Evolutionary conservation across 2,797 vertebrate species (phyloP), one percentile per base, ranked within the genome.

Genomic region (Cynopterus sphinx): DNA sequence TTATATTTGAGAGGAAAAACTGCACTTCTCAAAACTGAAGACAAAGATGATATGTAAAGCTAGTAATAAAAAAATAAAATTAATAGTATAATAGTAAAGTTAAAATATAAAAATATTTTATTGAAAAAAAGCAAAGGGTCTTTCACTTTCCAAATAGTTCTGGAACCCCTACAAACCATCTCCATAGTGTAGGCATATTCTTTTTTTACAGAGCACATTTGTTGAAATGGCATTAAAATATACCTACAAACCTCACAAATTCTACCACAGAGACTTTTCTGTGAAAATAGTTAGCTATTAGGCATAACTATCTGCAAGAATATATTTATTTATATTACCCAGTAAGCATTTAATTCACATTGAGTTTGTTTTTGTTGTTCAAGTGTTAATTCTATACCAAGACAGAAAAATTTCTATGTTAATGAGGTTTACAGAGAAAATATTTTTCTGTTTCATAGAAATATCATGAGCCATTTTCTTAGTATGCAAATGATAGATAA

Each of bases 251-350:
- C 26, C 26, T 95, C 39, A 93, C 43, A 75, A 65, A 90, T 87
- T 85, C 78, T 75, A 75, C 51, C 16, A 71, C 1, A 59, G 46
- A 86, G 24, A 2, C 21, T 90, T 63, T 8, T 85, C 19, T 73
- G 15, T 92, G 63, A 87, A 21, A 93, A 93, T 93, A 94, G 84
- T 86, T 77, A 97, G 59, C 67, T 79, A 68, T 88, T 87, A 92
- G 61, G 39, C 22, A 96, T 5, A 10, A 1, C 24, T 77, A 71
- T 6, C 43, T 51, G 12, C 19, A 90, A 85, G 28, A 88, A 68
- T 78, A 15, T 88, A 49, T 65, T 94, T 94, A 87, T 87, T 96
- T 83, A 84, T 67, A 90, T 79, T 70, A 95, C 19, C 24, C 53
- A 79, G 15, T 17, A 94, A 89, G 31, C 53, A 59, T 65, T 79